A percentile compares a stretch with the other conserved stretches of the same genome.
phyloP scores from a whole-genome alignment of 2,113 vertebrate genomes.

The Diglossa brunneiventris region DNA sequence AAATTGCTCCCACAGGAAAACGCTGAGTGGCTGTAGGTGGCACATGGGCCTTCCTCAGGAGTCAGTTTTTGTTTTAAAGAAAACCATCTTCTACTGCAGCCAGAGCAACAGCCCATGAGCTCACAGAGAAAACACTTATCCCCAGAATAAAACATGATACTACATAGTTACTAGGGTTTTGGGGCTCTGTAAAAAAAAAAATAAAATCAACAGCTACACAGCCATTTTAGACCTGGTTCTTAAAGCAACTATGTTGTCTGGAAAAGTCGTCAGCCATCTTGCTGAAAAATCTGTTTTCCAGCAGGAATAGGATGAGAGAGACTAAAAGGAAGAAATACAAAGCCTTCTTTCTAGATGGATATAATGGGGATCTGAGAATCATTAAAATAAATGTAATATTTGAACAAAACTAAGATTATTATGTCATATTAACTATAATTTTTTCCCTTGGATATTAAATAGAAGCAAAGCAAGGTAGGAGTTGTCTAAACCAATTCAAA shows the following conservation, averaged over 20 bases:
- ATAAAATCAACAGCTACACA: background rate
- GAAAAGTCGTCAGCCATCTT: slow-evolving; percentile 9
- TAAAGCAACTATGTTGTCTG: background rate
- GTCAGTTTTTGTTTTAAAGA: background rate
- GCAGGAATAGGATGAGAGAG: background rate
- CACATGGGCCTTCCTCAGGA: background rate
- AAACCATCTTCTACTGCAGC: background rate
- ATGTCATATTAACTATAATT: background rate
- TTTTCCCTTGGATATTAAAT: background rate
- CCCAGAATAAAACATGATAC: background rate
- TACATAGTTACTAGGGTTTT: background rate
- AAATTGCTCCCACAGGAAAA: background rate
- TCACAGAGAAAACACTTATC: background rate
- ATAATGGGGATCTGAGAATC: background rate
- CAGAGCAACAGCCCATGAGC: background rate
- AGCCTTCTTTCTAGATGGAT: background rate
- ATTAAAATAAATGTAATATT: background rate
- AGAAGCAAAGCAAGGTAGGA: background rate
- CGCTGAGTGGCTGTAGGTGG: background rate
- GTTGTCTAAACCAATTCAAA: background rate
- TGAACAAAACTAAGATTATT: background rate
- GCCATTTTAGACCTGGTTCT: background rate
- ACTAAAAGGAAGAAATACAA: background rate
- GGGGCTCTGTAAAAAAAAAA: background rate
- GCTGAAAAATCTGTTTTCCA: background rate